Base-by-base conservation (phyloP, 2,797 vertebrate species). In the Microctenopoma steveboyesi region DNA sequence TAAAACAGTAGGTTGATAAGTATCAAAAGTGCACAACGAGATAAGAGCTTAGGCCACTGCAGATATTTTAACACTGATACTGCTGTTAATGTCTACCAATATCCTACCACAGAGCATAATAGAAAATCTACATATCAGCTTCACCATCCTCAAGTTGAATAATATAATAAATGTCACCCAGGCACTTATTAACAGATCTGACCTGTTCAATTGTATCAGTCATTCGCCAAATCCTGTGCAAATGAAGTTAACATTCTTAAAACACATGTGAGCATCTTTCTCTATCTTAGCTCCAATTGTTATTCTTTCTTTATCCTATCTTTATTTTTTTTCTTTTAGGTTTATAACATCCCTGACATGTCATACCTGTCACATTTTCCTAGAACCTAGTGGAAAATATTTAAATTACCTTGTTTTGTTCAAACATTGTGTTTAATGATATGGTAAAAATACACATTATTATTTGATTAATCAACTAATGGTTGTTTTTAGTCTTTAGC, bases 11-110 rank as follows among this genome's bases (percentile, higher is more conserved):
- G 45, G 39, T 1, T 37, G 18, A 65, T 57, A 68, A 53, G 57
- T 25, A 53, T 73, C 15, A 79, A 53, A 68, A 2, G 35, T 40
- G n/a, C 48, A 53, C 1, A 45, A 72, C 47, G 58, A 68, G 43
- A 25, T 67, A 73, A 59, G 18, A 69, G 14, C 28, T 70, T 43
- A 39, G 48, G 54, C 64, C 65, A 76, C 69, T 88, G 84, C 79
- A 89, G 78, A 60, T 71, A 72, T 65, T 72, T 66, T 43, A 63
- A 71, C 28, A 53, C 49, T 27, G 35, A 76, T 70, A 54, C 54
- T 72, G 85, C 86, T 86, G 30, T 7, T 15, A 45, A 45, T 42
- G 3, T 42, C 40, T 13, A 1, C 11, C 12, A 42, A 42, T 42
- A 16, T 45, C 14, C 15, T 45, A 16, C 15, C 42, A 45, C 15